Percentiles rank a stretch among this genome's conserved stretches.
phyloP scores from a whole-genome alignment of 2,888 invertebrate species.

The Plusia festucae region DNA sequence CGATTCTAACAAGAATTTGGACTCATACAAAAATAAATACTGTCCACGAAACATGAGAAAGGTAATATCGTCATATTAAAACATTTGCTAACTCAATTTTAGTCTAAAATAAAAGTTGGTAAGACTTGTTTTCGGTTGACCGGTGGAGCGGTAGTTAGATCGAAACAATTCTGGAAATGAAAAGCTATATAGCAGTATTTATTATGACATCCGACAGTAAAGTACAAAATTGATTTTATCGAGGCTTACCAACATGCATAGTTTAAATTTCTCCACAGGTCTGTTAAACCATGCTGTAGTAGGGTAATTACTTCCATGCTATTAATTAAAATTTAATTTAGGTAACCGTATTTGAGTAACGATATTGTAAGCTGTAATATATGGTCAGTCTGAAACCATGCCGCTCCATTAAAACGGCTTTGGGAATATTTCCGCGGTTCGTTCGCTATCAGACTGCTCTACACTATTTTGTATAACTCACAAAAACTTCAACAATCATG shows the following conservation, averaged over 20 bases:
- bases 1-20: slow-evolving; percentile 87
- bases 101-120: slow-evolving; percentile 68
- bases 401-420: slow-evolving; percentile 10
- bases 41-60: slow-evolving; percentile 86
- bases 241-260: slow-evolving; percentile 75
- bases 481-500: slow-evolving; percentile 40
- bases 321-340: slow-evolving; percentile 73
- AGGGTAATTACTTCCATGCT: slow-evolving; percentile 71
- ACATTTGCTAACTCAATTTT: slow-evolving; percentile 73
- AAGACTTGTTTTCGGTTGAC: slow-evolving; percentile 76
- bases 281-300: slow-evolving; percentile 65
- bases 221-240: slow-evolving; percentile 87
- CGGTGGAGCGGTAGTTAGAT: slow-evolving; percentile 70
- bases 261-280: slow-evolving; percentile 74
- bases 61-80: slow-evolving; percentile 77
- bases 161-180: slow-evolving; percentile 75
- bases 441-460: slow-evolving; percentile 23
- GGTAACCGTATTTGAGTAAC: slow-evolving; percentile 64
- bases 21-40: slow-evolving; percentile 87
- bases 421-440: slow-evolving; percentile 8
- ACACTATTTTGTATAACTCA: slow-evolving; percentile 17
- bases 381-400: slow-evolving; percentile 22
- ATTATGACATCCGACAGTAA: slow-evolving; percentile 86
- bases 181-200: slow-evolving; percentile 84
- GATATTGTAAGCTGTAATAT: slow-evolving; percentile 50